Conservation (phyloP, 2,888 invertebrate species). For the Brachyopa scutellaris region DNA sequence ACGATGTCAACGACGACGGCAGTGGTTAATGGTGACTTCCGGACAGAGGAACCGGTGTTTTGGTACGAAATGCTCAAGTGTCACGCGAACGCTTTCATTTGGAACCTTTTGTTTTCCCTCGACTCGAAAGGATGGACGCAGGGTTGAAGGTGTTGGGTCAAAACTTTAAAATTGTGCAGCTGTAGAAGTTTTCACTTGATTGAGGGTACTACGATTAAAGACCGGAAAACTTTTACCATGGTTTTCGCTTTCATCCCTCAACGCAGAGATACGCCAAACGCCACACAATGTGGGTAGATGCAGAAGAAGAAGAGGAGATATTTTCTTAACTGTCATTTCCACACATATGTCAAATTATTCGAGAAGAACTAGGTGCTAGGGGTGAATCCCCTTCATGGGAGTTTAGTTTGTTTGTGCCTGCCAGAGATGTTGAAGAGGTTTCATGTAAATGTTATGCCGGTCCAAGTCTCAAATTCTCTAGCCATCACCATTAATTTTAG, state of each 20-base stretch:
- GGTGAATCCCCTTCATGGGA: constrained; percentile 24
- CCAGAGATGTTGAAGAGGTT: constrained; percentile 36
- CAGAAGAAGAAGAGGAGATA: constrained; percentile 51
- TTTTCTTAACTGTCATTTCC: constrained; percentile 64
- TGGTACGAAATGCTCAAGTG: constrained; percentile 64
- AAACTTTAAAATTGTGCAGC: constrained; percentile 63
- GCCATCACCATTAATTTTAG: constrained; percentile 53
- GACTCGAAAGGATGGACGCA: constrained; percentile 41
- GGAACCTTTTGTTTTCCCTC: constrained; percentile 69
- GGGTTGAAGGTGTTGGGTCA: constrained; percentile 64
- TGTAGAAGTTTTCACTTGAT: constrained; percentile 54
- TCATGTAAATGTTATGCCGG: constrained; percentile 50
- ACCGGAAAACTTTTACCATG: constrained; percentile 50
- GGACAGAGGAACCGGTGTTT: constrained; percentile 63
- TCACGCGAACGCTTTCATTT: constrained; percentile 69
- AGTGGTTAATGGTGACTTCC: constrained; percentile 72
- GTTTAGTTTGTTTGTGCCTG: not conserved
- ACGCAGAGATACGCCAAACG: not conserved
- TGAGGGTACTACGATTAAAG: constrained; percentile 59
- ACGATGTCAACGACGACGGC: constrained; percentile 69
- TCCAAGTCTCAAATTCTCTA: constrained; percentile 48
- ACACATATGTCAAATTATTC: constrained; percentile 61
- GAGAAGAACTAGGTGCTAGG: constrained; percentile 33
- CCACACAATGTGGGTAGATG: not conserved
- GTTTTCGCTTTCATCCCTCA: constrained; percentile 3